A percentile compares a stretch with the other conserved stretches of the same genome.
These are phyloP conservation scores for Bambusicola thoracicus DNA, from an alignment of 2,113 vertebrate species.

Conservation along the genomic window DNA sequence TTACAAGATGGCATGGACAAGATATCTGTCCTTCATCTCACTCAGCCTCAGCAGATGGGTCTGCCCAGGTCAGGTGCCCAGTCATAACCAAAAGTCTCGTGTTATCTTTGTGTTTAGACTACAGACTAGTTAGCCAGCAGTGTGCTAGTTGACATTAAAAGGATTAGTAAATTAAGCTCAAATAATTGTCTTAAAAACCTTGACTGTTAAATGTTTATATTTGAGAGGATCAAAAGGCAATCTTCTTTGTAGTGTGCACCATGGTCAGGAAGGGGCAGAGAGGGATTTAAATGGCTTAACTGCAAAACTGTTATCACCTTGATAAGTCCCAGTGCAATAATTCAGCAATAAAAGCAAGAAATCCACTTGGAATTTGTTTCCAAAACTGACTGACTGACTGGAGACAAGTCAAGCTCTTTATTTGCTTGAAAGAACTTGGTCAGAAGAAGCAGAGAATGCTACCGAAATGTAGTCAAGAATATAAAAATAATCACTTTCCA, in stretches of 20 bases:
- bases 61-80: background rate
- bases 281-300: conserved; percentile 71
- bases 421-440: conserved; percentile 29
- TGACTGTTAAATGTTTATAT: conserved; percentile 64
- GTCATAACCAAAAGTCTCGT: background rate
- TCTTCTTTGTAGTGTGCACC: conserved; percentile 59
- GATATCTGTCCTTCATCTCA: background rate
- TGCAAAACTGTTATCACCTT: conserved; percentile 55
- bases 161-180: conserved; percentile 62
- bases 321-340: conserved; percentile 43
- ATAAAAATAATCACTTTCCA: conserved; percentile 35
- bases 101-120: conserved; percentile 11
- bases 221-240: conserved; percentile 69
- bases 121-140: background rate
- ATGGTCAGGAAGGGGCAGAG: conserved; percentile 57
- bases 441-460: conserved; percentile 36
- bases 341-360: conserved; percentile 54
- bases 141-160: conserved; percentile 60
- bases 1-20: conserved; percentile 51
- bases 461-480: conserved; percentile 33
- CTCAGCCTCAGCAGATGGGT: conserved; percentile 10
- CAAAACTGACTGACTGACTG: conserved; percentile 37
- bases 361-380: conserved; percentile 35
- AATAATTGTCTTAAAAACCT: conserved; percentile 66
- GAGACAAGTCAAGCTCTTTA: conserved; percentile 57